Evolutionary conservation across 2,113 vertebrate genomes (phyloP), one percentile per base, ranked within the genome.

Genomic region (Amphiprion percula): DNA sequence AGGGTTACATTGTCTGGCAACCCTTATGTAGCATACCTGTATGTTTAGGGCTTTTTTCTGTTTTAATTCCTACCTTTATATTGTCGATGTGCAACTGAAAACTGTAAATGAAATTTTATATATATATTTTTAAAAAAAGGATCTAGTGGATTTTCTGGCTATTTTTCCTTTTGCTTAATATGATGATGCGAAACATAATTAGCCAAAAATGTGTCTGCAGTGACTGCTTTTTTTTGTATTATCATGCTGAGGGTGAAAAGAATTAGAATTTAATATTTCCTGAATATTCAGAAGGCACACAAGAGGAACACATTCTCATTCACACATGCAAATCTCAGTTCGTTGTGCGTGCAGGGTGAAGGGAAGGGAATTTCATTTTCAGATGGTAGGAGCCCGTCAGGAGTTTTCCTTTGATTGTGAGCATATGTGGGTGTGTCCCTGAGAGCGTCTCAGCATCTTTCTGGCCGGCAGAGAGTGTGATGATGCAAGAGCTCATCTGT

Each of bases 361-460:
- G 63, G 70, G 58, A 69, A 17, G 26, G 62, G 61, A 86, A 68
- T 87, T 79, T 83, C 23, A 85, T 86, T 90, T 87, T 59, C 79
- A 83, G 64, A 52, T 55, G 30, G 71, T 10, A 17, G 56, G 77
- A 82, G 64, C 44, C 47, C 59, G 62, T 64, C 55, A 79, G 64
- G 68, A 70, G 24, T 44, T 77, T 80, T 82, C 63, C 49, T 75
- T 12, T 56, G 63, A 16, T 24, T 33, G 41, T 39, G 53, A 47
- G 52, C 21, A 14, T 76, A 54, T 59, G 79, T 78, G 85, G 55
- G 77, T 74, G 87, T 71, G 76, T 80, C 63, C 39, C 53, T 2
- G 24, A 66, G 63, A 62, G 71, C 66, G 77, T 74, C 62, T 62
- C 49, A 52, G 74, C 70, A 21, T 83, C 69, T 24, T 37, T 69